Evolutionary conservation across 2,888 invertebrate species (phyloP).

Genomic region (Hirtodrosophila alboralis): DNA sequence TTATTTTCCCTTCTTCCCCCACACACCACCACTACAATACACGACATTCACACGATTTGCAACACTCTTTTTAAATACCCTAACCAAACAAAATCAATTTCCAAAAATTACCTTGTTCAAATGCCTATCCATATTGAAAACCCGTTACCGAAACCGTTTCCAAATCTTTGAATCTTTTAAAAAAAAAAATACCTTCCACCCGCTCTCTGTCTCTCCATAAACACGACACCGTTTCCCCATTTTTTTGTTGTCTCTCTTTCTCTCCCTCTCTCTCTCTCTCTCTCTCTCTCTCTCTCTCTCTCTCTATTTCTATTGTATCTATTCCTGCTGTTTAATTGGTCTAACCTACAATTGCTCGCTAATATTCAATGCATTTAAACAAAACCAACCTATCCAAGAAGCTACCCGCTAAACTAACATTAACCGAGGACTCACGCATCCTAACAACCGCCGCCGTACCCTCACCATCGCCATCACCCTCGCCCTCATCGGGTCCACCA

Average conservation of each 20-base stretch:
- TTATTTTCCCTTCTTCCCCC: conserved; percentile 49
- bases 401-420: conserved; percentile 84
- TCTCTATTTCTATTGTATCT: conserved; percentile 31
- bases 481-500: conserved; percentile 85
- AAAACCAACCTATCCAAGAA: conserved; percentile 78
- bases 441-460: conserved; percentile 83
- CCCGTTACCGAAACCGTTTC: conserved; percentile 25
- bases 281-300: conserved; percentile 32
- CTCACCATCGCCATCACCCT: conserved; percentile 84
- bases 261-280: conserved; percentile 27
- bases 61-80: conserved; percentile 23
- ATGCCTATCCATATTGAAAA: conserved; percentile 12
- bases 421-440: conserved; percentile 84
- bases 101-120: conserved; percentile 27
- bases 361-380: no score
- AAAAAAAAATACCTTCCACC: conserved; percentile 14
- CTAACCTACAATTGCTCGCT: conserved; percentile 43
- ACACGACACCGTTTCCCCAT: conserved; percentile 23
- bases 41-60: conserved; percentile 7
- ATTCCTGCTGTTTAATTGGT: conserved; percentile 38
- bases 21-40: no score
- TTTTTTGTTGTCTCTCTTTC: conserved; percentile 30
- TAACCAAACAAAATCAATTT: conserved; percentile 5
- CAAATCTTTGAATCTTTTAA: conserved; percentile 6
- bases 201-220: conserved; percentile 17